A percentile compares a stretch with the other conserved stretches of the same genome.
Conservation (phyloP, 2,797 vertebrate species). For the Falco biarmicus region DNA sequence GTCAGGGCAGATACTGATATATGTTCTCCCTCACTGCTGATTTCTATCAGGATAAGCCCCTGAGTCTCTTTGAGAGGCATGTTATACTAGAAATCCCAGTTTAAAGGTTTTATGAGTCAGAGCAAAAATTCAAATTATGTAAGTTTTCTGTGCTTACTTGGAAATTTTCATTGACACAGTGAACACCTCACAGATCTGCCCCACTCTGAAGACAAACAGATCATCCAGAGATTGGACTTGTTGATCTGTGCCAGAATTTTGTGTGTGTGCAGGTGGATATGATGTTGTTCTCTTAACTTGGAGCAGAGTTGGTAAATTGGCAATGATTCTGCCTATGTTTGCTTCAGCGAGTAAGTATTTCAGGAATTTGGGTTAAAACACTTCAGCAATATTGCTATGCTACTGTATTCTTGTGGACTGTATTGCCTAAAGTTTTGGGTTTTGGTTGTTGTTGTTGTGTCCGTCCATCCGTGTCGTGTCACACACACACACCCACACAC, state of each 20-base stretch:
- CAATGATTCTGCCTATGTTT: background rate
- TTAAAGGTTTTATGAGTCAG: background rate
- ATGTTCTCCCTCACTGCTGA: background rate
- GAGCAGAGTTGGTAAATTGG: background rate
- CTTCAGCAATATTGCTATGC: background rate
- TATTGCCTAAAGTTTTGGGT: background rate
- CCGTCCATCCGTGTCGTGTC: too few relatives aligned
- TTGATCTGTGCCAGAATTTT: background rate
- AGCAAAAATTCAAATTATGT: background rate
- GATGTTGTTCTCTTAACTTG: background rate
- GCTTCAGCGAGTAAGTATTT: background rate
- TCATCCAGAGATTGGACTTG: background rate
- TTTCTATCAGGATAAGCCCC: background rate
- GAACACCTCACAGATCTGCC: background rate
- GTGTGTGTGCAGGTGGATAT: fast-evolving
- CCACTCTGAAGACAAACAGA: background rate
- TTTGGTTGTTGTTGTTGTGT: background rate
- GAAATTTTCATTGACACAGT: background rate
- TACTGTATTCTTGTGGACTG: background rate
- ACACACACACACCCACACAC: too few relatives aligned
- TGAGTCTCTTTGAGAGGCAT: background rate
- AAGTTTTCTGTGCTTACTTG: background rate
- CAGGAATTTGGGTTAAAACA: background rate
- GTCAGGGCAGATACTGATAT: background rate
- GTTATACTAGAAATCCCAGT: background rate